Base-by-base conservation (phyloP, 2,888 invertebrate genomes). In the Phania funesta region DNA sequence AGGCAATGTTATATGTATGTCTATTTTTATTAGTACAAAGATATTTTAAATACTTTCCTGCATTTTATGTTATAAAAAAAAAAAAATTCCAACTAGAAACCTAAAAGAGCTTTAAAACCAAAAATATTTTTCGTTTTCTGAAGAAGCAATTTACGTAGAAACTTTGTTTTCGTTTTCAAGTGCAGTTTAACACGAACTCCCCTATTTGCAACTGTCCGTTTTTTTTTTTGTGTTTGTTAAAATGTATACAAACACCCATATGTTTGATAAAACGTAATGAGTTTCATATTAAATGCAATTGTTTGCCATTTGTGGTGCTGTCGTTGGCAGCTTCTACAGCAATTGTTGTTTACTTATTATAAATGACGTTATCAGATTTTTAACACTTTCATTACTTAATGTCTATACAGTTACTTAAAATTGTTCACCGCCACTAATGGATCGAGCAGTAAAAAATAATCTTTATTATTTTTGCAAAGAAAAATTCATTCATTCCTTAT, bases 311-410 rank as follows among this genome's bases (percentile, higher is more conserved):
- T 60, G 22, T 50, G 22, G 24, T 68, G 62, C 38, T 65, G 64
- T 54, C 22, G 22, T 32, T 44, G 62, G 29, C 74, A 68, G 68
- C 68, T 80, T 60, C 73, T 67, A 46, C 64, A 58, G 70, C 70
- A 64, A 77, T 70, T 70, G 68, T 68, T 77, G 70, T 64, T 73
- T 78, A 65, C 67, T 73, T 73, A 58, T 78, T 71, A 78, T 58
- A 65, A 76, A 67, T 81, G 81, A 74, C 76, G 68, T 74, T 83
- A 83, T 83, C 83, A 77, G 83, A 80, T 80, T 80, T 77, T 83
- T 77, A 83, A 83, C 77, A 80, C 83, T 83, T 83, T 83, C 83
- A 77, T 83, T 83, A 76, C 73, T 70, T 78, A 64, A 78, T 75
- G 70, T 70, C 18, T 46, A 50, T 20, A 58, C 67, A 68, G 70